These are phyloP conservation scores for Plagiodera versicolora DNA, from an alignment of 2,888 invertebrate species.

Conservation along the genomic window DNA sequence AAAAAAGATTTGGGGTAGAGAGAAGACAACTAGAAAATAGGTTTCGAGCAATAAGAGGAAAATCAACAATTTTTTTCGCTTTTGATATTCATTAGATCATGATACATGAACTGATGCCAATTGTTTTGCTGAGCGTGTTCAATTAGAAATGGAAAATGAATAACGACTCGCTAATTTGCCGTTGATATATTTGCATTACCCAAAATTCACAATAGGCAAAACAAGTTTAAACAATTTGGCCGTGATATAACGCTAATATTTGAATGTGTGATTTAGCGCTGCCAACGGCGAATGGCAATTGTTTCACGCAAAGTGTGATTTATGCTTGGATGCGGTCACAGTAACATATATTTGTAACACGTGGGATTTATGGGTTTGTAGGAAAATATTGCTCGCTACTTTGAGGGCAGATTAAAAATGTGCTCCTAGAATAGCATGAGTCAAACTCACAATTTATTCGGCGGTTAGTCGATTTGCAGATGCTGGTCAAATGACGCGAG, in stretches of 20 bases:
- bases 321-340: conserved; percentile 9
- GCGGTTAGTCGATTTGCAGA: neutral
- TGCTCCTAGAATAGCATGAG: neutral
- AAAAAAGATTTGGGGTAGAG: no score
- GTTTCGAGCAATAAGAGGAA: no score
- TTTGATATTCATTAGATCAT: no score
- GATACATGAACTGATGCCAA: no score
- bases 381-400: conserved; percentile 3
- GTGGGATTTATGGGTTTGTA: conserved; percentile 4
- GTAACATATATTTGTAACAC: conserved; percentile 8
- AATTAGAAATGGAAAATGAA: neutral
- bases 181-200: conserved; percentile 3
- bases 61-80: no score
- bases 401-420: neutral
- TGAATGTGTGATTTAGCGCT: conserved; percentile 10
- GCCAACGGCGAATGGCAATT: conserved; percentile 13
- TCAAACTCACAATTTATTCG: neutral
- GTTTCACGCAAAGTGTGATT: conserved; percentile 15
- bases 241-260: conserved; percentile 12
- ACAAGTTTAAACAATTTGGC: conserved; percentile 8
- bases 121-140: neutral
- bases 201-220: conserved; percentile 7
- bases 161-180: neutral
- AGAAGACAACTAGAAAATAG: no score
- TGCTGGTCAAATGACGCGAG: neutral